A percentile compares a stretch with the other conserved stretches of the same genome.
These are phyloP conservation scores for Coenobita brevimanus DNA, from an alignment of 1,140 invertebrate genomes.

Conservation along the genomic window DNA sequence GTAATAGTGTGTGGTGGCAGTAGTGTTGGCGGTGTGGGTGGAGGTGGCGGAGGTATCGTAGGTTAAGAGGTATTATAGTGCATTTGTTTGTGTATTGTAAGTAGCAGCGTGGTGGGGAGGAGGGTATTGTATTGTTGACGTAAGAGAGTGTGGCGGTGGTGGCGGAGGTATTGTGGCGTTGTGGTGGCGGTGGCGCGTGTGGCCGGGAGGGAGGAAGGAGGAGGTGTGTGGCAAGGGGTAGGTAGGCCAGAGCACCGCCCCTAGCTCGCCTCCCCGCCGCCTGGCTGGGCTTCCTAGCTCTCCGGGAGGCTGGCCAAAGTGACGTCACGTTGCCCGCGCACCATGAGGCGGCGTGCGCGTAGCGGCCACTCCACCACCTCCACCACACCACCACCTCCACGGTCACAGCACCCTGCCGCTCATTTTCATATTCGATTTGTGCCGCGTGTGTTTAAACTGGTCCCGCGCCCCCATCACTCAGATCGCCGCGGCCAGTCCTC, in stretches of 20 bases:
- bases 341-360: slow-evolving; percentile 36
- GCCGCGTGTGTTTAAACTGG: slow-evolving; percentile 66
- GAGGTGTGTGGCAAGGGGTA: slow-evolving; percentile 31
- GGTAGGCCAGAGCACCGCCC: slow-evolving; percentile 52
- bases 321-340: slow-evolving; percentile 61
- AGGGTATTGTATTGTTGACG: slow-evolving; percentile 55
- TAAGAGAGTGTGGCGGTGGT: slow-evolving; percentile 45
- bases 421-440: slow-evolving; percentile 67
- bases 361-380: slow-evolving; percentile 51
- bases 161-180: slow-evolving; percentile 49
- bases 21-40: neutral
- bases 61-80: slow-evolving; percentile 3
- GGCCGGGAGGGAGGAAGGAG: too few relatives aligned
- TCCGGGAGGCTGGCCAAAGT: slow-evolving; percentile 60
- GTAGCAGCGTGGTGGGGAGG: slow-evolving; percentile 24
- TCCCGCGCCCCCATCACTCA: slow-evolving; percentile 65
- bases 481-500: slow-evolving; percentile 57
- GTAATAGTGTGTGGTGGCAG: neutral
- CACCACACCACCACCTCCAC: slow-evolving; percentile 58
- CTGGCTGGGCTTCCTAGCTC: slow-evolving; percentile 48
- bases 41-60: slow-evolving; percentile 6
- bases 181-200: slow-evolving; percentile 44
- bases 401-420: slow-evolving; percentile 47
- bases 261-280: slow-evolving; percentile 13
- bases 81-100: slow-evolving; percentile 34